Conservation (phyloP, 2,888 invertebrate genomes). For the Sturmia bella region DNA sequence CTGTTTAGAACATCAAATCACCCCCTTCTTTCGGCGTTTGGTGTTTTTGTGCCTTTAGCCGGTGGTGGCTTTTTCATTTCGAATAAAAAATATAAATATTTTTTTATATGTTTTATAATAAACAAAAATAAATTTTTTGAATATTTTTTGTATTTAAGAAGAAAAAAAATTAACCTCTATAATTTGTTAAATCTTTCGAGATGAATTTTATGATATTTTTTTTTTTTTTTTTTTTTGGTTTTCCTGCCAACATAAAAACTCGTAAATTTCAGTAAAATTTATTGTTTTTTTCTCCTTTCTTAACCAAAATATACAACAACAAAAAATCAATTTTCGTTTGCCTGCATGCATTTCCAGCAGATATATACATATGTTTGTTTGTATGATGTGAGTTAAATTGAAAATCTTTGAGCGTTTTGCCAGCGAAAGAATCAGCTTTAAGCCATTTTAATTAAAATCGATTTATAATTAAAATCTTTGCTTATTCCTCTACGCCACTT, state of each 20-base stretch:
- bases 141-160: conserved; percentile 10
- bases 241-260: conserved; percentile 41
- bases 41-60: not conserved
- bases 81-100: conserved; percentile 48
- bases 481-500: conserved; percentile 34
- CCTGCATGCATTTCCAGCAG: not conserved
- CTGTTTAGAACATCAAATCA: not conserved
- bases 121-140: conserved; percentile 29
- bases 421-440: conserved; percentile 37
- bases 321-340: not conserved
- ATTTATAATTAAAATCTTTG: conserved; percentile 65
- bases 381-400: not conserved
- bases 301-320: not conserved
- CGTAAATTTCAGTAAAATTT: conserved; percentile 52
- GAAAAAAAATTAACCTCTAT: conserved; percentile 42
- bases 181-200: conserved; percentile 58
- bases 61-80: conserved; percentile 27
- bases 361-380: no score
- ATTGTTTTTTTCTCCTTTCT: not conserved
- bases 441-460: conserved; percentile 64
- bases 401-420: not conserved
- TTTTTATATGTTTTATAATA: conserved; percentile 59
- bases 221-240: conserved; percentile 19
- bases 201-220: conserved; percentile 54
- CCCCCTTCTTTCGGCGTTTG: not conserved